Evolutionary conservation across 1,140 invertebrate genomes (phyloP).

Genomic region (Drosophila littoralis): DNA sequence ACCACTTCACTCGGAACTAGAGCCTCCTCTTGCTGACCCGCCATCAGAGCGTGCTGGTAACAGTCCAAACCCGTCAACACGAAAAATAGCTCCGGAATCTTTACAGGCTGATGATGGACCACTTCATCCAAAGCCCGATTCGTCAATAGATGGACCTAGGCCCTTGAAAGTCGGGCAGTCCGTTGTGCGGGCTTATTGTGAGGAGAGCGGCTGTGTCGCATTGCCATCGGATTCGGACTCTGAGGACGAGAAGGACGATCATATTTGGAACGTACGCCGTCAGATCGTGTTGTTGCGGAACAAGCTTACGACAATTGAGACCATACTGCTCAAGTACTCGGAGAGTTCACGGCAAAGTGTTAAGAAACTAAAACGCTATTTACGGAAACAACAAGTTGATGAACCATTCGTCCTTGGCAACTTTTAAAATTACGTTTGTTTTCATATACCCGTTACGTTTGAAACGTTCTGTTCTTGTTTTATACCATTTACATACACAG

Average conservation of each 20-base stretch:
- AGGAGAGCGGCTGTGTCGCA: too few relatives aligned
- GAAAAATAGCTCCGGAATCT: too few relatives aligned
- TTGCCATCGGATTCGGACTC: neutral
- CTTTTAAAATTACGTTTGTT: neutral
- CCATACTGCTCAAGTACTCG: neutral
- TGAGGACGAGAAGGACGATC: neutral
- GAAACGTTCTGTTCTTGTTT: neutral
- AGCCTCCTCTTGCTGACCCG: too few relatives aligned
- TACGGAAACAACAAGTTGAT: neutral
- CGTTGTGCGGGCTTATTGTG: too few relatives aligned
- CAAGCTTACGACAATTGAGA: neutral
- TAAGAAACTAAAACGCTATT: neutral
- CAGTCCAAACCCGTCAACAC: too few relatives aligned
- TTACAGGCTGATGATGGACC: too few relatives aligned
- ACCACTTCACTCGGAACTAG: too few relatives aligned
- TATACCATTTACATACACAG: too few relatives aligned
- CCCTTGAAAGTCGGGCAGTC: too few relatives aligned
- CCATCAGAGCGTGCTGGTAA: too few relatives aligned
- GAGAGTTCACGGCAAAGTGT: neutral
- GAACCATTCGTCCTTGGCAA: neutral
- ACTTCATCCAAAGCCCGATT: too few relatives aligned
- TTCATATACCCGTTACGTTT: neutral
- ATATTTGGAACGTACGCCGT: neutral
- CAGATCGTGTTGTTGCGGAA: neutral
- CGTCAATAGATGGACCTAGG: too few relatives aligned